Evolutionary conservation across 2,797 vertebrate genomes (phyloP).

Genomic region (Todus mexicanus): DNA sequence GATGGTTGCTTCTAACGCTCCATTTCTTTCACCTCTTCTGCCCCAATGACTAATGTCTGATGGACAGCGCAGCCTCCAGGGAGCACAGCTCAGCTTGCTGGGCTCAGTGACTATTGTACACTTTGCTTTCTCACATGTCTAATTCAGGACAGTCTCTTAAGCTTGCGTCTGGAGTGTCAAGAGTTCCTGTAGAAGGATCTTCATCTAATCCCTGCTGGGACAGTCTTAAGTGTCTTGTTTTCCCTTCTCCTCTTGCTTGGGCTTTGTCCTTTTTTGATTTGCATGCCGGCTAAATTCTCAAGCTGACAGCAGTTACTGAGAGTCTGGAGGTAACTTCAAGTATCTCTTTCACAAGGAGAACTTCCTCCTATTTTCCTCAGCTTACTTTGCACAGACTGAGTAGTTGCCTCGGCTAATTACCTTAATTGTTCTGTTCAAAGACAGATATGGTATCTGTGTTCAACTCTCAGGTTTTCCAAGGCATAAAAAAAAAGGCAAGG

Average conservation of each 20-base stretch:
- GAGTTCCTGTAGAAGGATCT: slow-evolving; percentile 7
- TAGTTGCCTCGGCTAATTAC: neutral
- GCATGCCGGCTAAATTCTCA: neutral
- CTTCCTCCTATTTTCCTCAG: neutral
- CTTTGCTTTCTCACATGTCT: neutral
- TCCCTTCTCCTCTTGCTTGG: neutral
- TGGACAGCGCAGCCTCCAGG: neutral
- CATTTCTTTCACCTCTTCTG: neutral
- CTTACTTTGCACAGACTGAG: neutral
- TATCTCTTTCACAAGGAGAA: neutral
- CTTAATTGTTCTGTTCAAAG: neutral
- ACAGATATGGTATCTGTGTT: neutral
- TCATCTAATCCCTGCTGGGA: slow-evolving; percentile 40
- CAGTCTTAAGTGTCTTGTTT: slow-evolving; percentile 17
- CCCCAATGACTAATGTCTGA: neutral
- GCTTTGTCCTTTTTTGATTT: slow-evolving; percentile 6
- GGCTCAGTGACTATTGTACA: neutral
- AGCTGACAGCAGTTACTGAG: neutral
- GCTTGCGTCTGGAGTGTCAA: neutral
- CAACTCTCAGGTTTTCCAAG: neutral
- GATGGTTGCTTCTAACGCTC: neutral
- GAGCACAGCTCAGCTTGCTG: neutral
- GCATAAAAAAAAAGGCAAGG: neutral
- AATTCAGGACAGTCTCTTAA: neutral
- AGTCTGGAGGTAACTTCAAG: neutral